Base-by-base conservation (phyloP, 2,797 vertebrate species). In the Synanceia verrucosa region DNA sequence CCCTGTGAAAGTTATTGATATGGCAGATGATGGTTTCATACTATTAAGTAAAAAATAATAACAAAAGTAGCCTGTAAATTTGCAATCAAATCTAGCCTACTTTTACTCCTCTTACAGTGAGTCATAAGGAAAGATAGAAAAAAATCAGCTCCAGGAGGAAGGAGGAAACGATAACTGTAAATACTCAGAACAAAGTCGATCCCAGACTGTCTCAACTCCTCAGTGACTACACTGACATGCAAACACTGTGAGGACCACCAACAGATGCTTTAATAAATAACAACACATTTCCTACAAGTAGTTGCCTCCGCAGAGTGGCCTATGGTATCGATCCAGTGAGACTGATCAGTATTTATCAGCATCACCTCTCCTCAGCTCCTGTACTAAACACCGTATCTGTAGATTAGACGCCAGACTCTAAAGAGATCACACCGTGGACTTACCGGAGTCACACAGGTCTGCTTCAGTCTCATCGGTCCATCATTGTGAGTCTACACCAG, bases 401-500 rank as follows among this genome's bases (percentile, higher is more conserved):
- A 28, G n/a, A 29, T 12, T 41, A 10, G 16, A 23, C 5, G 3
- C 8, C 12, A 46, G 2, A 18, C 65, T 19, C 26, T 24, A 6
- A 19, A 31, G 24, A 3, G 19, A 34, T n/a, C 39, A 26, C n/a
- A 37, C 1, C n/a, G 11, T 51, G 16, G 7, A 70, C 78, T 78
- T 26, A 59, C 70, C 76, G 12, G 75, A 24, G 26, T 39, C 7
- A 9, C 5, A 51, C 59, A 24, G 46, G 3, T 57, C 65, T 10
- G 4, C 47, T 16, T 64, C 43, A 31, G 53, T 37, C 24, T 84
- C 83, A 82, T 69, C 82, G 16, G 59, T 41, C 46, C 81, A 83
- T 72, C 66, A 28, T 3, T 16, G 47, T 33, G 4, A n/a, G 51
- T 52, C 73, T 66, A 37, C 73, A 93, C 93, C 93, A 93, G 94